Percentiles rank a stretch among this genome's conserved stretches.
phyloP scores from a whole-genome alignment of 2,888 invertebrate genomes.

The Nomada ruficornis region DNA sequence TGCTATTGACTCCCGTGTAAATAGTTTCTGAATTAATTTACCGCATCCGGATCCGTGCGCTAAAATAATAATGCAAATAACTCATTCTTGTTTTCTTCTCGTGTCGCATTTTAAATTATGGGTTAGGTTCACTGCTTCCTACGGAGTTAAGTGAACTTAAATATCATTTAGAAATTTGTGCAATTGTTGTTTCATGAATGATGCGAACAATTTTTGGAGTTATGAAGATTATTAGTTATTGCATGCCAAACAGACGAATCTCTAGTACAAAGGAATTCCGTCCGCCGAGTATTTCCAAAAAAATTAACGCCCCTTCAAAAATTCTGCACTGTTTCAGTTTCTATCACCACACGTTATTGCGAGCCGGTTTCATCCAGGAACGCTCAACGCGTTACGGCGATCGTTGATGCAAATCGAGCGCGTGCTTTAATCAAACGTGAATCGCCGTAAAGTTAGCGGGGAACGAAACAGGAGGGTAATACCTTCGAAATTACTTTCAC shows the following conservation, averaged over 20 bases:
- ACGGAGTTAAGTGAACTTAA: not conserved
- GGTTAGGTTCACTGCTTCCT: not conserved
- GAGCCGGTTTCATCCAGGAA: not conserved
- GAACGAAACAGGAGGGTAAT: slow-evolving; percentile 6
- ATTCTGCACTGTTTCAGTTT: not conserved
- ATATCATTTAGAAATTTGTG: too few species aligned
- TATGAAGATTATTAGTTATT: too few species aligned
- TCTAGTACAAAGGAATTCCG: not conserved
- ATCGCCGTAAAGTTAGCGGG: slow-evolving; percentile 17
- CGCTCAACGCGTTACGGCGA: not conserved
- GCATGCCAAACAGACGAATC: not conserved
- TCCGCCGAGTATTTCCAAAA: too few species aligned
- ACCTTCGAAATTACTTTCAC: slow-evolving; percentile 27
- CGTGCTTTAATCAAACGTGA: slow-evolving; percentile 16
- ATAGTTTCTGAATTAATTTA: slow-evolving; percentile 4
- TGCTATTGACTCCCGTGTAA: not conserved
- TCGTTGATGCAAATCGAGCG: slow-evolving; percentile 12
- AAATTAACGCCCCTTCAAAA: not conserved
- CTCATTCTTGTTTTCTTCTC: not conserved
- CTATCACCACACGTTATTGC: not conserved
- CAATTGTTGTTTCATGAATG: too few species aligned
- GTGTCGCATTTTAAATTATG: not conserved
- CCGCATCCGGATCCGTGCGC: not conserved
- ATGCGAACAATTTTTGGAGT: too few species aligned
- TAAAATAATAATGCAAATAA: not conserved